Conservation (phyloP, 92 coral and sea anemone genomes). For the Blastomussa wellsi region DNA sequence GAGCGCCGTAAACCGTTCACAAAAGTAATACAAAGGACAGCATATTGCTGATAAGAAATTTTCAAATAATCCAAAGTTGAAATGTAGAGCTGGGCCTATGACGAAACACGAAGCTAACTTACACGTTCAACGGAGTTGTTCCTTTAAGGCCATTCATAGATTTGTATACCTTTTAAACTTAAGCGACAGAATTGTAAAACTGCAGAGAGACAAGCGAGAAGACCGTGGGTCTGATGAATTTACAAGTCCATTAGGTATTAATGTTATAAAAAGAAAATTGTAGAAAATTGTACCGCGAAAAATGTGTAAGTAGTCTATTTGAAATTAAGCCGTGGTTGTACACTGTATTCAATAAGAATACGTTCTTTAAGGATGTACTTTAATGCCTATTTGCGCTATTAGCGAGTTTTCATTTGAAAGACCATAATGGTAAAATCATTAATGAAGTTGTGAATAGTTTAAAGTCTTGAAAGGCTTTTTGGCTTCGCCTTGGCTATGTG, state of each 20-base stretch:
- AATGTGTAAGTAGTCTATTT: conserved; percentile 2
- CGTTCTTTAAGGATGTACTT: conserved; percentile 15
- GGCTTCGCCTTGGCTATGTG: conserved; percentile 10
- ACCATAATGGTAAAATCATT: conserved; percentile 29
- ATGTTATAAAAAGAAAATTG: conserved; percentile 8
- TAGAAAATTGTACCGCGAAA: background rate
- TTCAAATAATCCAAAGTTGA: conserved; percentile 6
- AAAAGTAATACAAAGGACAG: background rate
- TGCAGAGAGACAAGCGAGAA: background rate
- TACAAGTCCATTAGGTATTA: conserved; percentile 19
- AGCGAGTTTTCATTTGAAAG: conserved; percentile 36
- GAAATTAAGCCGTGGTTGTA: conserved; percentile 7
- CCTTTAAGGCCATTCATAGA: background rate
- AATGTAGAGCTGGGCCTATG: background rate
- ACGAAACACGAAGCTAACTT: background rate
- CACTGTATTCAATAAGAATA: background rate
- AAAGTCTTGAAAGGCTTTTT: conserved; percentile 24
- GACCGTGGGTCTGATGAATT: conserved; percentile 3
- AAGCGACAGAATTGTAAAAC: conserved; percentile 9
- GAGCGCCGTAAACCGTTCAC: background rate
- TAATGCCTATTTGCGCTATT: conserved; percentile 36
- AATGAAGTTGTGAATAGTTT: conserved; percentile 40
- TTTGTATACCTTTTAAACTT: background rate
- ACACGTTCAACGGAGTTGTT: background rate
- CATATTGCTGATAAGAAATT: background rate